phyloP scores from a whole-genome alignment of 2,888 invertebrate species.

The Chorisops tibialis region DNA sequence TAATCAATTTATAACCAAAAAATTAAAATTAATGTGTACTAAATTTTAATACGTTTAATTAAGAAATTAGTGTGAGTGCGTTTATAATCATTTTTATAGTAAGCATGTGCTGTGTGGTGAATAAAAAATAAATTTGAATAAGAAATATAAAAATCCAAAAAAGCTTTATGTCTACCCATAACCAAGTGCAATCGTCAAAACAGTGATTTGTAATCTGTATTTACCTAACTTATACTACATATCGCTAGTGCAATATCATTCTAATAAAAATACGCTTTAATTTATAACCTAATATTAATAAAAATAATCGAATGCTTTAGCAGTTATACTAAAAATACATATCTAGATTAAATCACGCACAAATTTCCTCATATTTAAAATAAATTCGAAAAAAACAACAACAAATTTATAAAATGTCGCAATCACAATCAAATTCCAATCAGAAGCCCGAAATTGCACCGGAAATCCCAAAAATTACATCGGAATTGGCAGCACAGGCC shows the following conservation, averaged over 20 bases:
- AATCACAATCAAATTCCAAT: slow-evolving; percentile 34
- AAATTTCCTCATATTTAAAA: slow-evolving; percentile 25
- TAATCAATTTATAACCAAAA: too few relatives aligned
- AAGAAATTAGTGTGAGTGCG: too few relatives aligned
- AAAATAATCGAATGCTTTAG: slow-evolving; percentile 20
- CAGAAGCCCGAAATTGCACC: slow-evolving; percentile 43
- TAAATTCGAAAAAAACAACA: slow-evolving; percentile 18
- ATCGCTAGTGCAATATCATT: slow-evolving; percentile 21
- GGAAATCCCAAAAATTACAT: slow-evolving; percentile 49
- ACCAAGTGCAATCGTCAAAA: slow-evolving; percentile 2
- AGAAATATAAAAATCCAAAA: background rate
- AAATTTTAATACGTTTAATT: too few relatives aligned
- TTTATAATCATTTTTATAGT: too few relatives aligned
- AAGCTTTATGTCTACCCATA: background rate
- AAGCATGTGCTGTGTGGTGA: too few relatives aligned
- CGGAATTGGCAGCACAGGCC: slow-evolving; percentile 36
- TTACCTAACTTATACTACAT: slow-evolving; percentile 19
- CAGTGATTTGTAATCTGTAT: slow-evolving; percentile 11
- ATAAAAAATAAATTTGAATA: background rate
- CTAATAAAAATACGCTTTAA: too few relatives aligned
- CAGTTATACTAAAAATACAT: background rate
- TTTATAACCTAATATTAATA: background rate
- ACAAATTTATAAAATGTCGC: slow-evolving; percentile 37
- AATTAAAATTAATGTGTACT: too few relatives aligned
- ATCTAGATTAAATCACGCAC: slow-evolving; percentile 29